Conservation (phyloP, 2,113 vertebrate species). For the Elachura formosa region DNA sequence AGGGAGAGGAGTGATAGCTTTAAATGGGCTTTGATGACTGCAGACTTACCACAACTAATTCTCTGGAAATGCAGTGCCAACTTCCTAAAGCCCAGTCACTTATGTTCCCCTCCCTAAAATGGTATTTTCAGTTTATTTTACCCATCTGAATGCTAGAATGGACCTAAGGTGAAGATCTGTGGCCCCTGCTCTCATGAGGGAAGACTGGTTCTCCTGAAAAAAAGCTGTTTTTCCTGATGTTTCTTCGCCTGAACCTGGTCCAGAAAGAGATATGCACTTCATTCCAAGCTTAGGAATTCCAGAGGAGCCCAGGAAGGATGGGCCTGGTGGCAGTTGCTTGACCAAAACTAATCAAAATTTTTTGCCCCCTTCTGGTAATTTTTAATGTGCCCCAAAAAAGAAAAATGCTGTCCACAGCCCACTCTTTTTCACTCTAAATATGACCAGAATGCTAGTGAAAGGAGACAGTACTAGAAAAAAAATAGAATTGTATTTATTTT, state of each 20-base stretch:
- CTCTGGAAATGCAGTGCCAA: not conserved
- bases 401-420: not conserved
- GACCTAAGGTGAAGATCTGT: not conserved
- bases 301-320: not conserved
- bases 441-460: not conserved
- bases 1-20: not conserved
- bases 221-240: not conserved
- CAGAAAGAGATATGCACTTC: not conserved
- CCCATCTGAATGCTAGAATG: not conserved
- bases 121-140: not conserved
- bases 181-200: not conserved
- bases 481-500: not conserved
- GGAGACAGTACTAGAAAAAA: not conserved
- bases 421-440: not conserved
- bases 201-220: not conserved
- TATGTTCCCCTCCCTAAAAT: not conserved
- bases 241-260: no score
- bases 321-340: not conserved
- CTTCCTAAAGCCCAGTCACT: not conserved
- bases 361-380: not conserved
- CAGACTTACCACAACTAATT: not conserved
- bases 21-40: not conserved
- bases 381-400: not conserved
- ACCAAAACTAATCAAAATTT: not conserved
- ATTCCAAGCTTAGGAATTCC: no score